Percentiles rank a stretch among this genome's conserved stretches.
Conservation (phyloP, 2,113 vertebrate species). For the Leuciscus idus region DNA sequence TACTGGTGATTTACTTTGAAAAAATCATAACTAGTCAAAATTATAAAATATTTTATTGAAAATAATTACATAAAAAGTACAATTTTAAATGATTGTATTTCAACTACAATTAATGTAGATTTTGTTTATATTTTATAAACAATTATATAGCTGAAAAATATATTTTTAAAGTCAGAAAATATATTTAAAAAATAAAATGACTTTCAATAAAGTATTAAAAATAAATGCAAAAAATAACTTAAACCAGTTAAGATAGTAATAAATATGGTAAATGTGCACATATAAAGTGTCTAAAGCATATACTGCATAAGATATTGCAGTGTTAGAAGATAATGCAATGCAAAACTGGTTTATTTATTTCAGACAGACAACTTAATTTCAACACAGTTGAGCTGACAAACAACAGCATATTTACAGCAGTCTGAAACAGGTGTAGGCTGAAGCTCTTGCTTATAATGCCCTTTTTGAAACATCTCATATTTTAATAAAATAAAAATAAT, state of each 20-base stretch:
- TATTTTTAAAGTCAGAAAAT: not conserved
- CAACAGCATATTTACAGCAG: too few relatives aligned
- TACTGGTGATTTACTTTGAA: too few relatives aligned
- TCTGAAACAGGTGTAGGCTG: too few relatives aligned
- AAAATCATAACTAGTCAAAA: not conserved
- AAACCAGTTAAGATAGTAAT: not conserved
- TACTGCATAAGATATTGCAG: not conserved
- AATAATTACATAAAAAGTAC: not conserved
- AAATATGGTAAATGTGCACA: not conserved
- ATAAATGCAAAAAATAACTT: too few relatives aligned
- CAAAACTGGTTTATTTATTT: too few relatives aligned
- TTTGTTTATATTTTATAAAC: not conserved
- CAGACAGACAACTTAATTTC: too few relatives aligned
- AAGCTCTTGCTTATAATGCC: too few relatives aligned
- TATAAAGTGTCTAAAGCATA: not conserved
- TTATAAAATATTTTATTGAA: not conserved
- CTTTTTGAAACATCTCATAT: too few relatives aligned
- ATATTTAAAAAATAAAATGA: not conserved
- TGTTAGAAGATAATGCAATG: not conserved
- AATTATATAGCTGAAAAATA: not conserved
- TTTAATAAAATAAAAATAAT: too few relatives aligned
- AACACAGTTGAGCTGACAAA: too few relatives aligned
- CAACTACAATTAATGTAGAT: not conserved
- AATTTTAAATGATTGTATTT: too few relatives aligned
- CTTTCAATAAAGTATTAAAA: too few relatives aligned